Evolutionary conservation across 1,140 invertebrate species (phyloP).

Genomic region (Drosophila kohkoa): DNA sequence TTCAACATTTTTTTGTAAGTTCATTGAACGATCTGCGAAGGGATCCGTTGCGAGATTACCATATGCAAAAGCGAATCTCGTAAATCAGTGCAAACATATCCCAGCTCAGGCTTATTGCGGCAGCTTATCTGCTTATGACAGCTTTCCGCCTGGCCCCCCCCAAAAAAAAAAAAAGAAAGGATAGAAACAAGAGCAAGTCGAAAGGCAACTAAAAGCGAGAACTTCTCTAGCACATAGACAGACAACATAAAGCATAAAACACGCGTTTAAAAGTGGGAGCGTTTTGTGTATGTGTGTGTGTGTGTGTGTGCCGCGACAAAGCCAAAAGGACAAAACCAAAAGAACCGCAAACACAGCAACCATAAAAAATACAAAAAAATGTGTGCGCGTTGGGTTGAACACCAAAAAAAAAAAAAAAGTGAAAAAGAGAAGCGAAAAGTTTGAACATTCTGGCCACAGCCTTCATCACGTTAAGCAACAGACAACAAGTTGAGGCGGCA

Average conservation of each 20-base stretch:
- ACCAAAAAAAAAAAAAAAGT: slow-evolving; percentile 12
- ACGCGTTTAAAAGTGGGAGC: slow-evolving; percentile 59
- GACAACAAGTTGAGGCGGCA: slow-evolving; percentile 26
- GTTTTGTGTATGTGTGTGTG: slow-evolving; percentile 7
- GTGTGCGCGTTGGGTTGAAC: slow-evolving; percentile 37
- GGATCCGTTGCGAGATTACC: slow-evolving; percentile 72
- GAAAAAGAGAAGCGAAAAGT: slow-evolving; percentile 48
- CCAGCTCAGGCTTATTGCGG: slow-evolving; percentile 81
- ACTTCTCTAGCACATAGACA: slow-evolving; percentile 63
- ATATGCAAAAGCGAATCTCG: slow-evolving; percentile 83
- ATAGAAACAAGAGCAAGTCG: slow-evolving; percentile 1
- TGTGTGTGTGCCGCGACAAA: slow-evolving; percentile 45
- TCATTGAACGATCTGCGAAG: slow-evolving; percentile 63
- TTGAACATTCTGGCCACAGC: slow-evolving; percentile 41
- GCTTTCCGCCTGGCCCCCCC: slow-evolving; percentile 66
- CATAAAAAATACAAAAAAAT: slow-evolving; percentile 31
- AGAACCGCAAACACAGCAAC: slow-evolving; percentile 62
- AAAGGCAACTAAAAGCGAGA: slow-evolving; percentile 8
- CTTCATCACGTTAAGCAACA: slow-evolving; percentile 69
- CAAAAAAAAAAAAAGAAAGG: slow-evolving; percentile 9
- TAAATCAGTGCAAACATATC: slow-evolving; percentile 84
- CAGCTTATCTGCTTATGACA: slow-evolving; percentile 84
- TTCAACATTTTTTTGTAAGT: slow-evolving; percentile 51
- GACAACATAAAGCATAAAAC: slow-evolving; percentile 80
- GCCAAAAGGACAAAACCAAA: slow-evolving; percentile 73